These are phyloP conservation scores for Mus pahari DNA, from an alignment of 2,113 vertebrate genomes.

Conservation along the genomic window DNA sequence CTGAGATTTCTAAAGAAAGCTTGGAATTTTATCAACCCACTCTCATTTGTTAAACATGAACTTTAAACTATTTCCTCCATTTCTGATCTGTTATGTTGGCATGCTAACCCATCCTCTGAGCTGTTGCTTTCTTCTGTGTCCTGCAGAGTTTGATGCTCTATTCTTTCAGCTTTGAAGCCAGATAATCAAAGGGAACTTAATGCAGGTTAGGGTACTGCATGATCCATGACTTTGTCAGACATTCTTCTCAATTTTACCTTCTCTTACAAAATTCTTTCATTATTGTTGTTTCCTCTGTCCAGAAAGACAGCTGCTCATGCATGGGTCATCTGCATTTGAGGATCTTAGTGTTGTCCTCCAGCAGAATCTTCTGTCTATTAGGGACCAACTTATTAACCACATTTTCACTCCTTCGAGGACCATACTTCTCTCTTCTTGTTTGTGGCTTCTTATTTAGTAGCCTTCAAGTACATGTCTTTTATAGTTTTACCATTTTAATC, in stretches of 20 bases:
- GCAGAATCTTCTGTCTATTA: not conserved
- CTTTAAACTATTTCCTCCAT: not conserved
- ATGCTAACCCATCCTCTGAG: not conserved
- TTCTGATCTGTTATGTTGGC: not conserved
- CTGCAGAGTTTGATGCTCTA: not conserved
- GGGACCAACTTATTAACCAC: not conserved
- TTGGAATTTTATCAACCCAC: not conserved
- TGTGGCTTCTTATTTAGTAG: not conserved
- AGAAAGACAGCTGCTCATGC: not conserved
- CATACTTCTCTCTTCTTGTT: not conserved
- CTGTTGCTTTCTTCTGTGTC: not conserved
- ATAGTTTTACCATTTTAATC: slow-evolving; percentile 56
- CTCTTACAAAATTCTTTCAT: not conserved
- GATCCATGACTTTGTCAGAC: not conserved
- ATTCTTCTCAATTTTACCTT: not conserved
- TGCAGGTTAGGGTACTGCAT: not conserved
- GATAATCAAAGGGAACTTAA: not conserved
- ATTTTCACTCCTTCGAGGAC: not conserved
- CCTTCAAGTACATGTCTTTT: slow-evolving; percentile 17
- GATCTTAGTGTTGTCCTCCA: not conserved
- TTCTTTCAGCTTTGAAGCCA: not conserved
- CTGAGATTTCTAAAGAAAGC: not conserved
- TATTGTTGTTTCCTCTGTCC: not conserved
- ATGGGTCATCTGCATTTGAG: not conserved
- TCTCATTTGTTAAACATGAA: not conserved